phyloP scores from a whole-genome alignment of 2,797 vertebrate species.

The Cuniculus paca region DNA sequence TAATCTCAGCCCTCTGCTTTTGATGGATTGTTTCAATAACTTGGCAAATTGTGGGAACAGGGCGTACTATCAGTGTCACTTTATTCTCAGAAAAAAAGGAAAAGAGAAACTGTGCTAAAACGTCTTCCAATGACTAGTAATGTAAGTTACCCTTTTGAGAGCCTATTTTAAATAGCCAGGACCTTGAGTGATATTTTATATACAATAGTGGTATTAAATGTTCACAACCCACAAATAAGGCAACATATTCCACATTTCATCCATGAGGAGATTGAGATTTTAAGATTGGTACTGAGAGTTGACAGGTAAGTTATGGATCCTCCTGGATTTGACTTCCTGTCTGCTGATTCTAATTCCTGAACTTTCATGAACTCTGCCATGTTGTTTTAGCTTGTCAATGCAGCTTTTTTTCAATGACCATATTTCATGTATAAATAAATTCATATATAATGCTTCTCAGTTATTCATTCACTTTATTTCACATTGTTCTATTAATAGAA shows the following conservation, averaged over 20 bases:
- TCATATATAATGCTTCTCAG: background rate
- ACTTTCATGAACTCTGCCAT: background rate
- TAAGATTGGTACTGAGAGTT: background rate
- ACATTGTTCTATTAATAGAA: background rate
- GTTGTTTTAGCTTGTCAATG: background rate
- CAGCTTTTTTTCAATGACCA: background rate
- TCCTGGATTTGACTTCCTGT: background rate
- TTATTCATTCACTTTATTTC: background rate
- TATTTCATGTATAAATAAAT: background rate
- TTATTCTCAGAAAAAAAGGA: slow-evolving; percentile 11
- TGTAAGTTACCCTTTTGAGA: background rate
- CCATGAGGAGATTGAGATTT: background rate
- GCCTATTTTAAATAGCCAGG: background rate
- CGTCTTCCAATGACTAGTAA: background rate
- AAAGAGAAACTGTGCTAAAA: slow-evolving; percentile 22
- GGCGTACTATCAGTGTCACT: background rate
- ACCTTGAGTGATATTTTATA: background rate
- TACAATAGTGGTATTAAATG: background rate
- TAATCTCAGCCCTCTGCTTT: background rate
- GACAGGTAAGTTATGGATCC: background rate
- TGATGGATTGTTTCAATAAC: background rate
- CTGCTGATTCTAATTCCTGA: background rate
- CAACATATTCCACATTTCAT: background rate
- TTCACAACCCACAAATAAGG: background rate
- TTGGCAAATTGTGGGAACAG: background rate